Conservation (phyloP, 2,113 vertebrate genomes). For the Cranoglanis bouderius region DNA sequence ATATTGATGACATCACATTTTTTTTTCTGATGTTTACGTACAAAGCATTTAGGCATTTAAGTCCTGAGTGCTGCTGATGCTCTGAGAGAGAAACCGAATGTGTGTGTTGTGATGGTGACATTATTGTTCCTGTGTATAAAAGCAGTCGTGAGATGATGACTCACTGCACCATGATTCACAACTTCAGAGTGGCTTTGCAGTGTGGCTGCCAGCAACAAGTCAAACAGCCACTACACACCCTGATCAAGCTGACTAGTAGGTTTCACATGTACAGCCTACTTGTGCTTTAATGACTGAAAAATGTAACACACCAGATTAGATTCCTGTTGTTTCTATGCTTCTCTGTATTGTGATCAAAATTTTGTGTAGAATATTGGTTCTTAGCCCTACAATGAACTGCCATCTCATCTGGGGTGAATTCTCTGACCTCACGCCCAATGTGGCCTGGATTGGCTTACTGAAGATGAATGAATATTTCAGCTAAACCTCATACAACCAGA, state of each 20-base stretch:
- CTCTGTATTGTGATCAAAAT: neutral
- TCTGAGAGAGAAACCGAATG: neutral
- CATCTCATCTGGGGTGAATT: neutral
- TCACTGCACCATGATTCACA: conserved; percentile 59
- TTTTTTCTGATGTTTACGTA: neutral
- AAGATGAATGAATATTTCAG: neutral
- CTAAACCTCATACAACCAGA: neutral
- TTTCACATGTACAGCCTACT: neutral
- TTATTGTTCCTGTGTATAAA: conserved; percentile 46
- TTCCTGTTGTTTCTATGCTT: neutral
- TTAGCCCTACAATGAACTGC: neutral
- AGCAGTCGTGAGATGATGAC: conserved; percentile 45
- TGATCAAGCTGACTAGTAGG: neutral
- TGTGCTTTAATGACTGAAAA: neutral
- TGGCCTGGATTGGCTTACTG: no score
- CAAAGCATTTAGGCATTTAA: neutral
- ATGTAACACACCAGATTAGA: neutral
- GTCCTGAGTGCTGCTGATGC: conserved; percentile 3
- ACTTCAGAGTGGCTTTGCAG: conserved; percentile 21
- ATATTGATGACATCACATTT: conserved; percentile 4
- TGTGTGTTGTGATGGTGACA: conserved; percentile 14
- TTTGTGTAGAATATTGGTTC: neutral
- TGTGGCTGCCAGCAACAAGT: neutral
- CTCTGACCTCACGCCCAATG: neutral
- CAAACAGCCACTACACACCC: neutral